Conservation (phyloP, 2,888 invertebrate genomes). For the Leptopterna dolabrata region DNA sequence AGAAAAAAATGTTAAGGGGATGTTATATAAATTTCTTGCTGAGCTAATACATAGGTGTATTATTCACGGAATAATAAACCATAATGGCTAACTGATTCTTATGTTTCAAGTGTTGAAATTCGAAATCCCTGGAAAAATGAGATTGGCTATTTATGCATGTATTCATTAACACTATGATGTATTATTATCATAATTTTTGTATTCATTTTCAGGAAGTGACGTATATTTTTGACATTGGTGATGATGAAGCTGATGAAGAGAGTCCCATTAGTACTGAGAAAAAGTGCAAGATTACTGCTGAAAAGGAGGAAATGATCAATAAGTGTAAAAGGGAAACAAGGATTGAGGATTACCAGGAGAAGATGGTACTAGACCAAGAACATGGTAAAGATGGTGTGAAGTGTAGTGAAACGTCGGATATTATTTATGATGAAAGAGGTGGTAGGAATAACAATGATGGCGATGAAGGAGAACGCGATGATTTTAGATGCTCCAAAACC, state of each 20-base stretch:
- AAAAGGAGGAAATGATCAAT: background rate
- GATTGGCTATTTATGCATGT: too few relatives aligned
- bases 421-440: background rate
- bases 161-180: too few relatives aligned
- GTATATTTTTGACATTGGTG: conserved; percentile 1
- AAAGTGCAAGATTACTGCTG: background rate
- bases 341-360: too few relatives aligned
- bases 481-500: background rate
- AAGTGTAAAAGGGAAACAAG: background rate
- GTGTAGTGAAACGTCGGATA: background rate
- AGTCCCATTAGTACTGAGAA: background rate
- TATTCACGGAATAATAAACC: too few relatives aligned
- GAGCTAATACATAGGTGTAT: too few relatives aligned
- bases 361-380: background rate
- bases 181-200: too few relatives aligned
- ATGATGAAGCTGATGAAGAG: background rate
- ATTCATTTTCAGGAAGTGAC: conserved; percentile 7
- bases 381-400: background rate
- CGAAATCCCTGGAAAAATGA: too few relatives aligned
- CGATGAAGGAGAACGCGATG: too few relatives aligned
- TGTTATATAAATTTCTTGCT: too few relatives aligned
- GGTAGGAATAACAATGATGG: background rate
- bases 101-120: too few relatives aligned
- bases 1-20: too few relatives aligned
- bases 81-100: too few relatives aligned